Conservation (phyloP, 2,888 invertebrate species). For the Griposia aprilina region DNA sequence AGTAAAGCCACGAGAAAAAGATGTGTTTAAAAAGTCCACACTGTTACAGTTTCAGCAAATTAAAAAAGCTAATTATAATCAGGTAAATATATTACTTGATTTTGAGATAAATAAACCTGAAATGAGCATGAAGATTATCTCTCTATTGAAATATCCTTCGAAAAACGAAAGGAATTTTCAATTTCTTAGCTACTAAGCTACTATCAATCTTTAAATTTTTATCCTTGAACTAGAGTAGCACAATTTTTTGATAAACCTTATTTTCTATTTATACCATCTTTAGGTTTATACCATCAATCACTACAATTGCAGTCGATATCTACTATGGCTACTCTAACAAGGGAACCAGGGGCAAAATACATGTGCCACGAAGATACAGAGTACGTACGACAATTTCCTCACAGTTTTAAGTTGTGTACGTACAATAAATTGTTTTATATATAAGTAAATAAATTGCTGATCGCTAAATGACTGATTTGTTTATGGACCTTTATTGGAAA, state of each 20-base stretch:
- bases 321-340: not conserved
- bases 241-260: not conserved
- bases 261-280: not conserved
- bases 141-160: not conserved
- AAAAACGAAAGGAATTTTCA: not conserved
- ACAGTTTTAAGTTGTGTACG: not conserved
- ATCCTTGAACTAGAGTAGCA: not conserved
- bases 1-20: not conserved
- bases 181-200: too few species aligned
- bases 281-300: not conserved
- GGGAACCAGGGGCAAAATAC: not conserved
- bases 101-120: not conserved
- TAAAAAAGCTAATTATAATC: not conserved
- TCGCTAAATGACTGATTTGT: not conserved
- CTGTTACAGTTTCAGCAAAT: not conserved
- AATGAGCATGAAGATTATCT: too few species aligned
- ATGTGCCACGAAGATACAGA: not conserved
- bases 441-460: too few species aligned
- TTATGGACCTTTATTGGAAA: not conserved
- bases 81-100: not conserved
- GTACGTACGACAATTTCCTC: not conserved
- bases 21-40: not conserved
- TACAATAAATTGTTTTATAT: not conserved
- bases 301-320: not conserved
- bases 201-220: not conserved